Conservation (phyloP, 1,140 invertebrate genomes). For the Drosophila eugracilis region DNA sequence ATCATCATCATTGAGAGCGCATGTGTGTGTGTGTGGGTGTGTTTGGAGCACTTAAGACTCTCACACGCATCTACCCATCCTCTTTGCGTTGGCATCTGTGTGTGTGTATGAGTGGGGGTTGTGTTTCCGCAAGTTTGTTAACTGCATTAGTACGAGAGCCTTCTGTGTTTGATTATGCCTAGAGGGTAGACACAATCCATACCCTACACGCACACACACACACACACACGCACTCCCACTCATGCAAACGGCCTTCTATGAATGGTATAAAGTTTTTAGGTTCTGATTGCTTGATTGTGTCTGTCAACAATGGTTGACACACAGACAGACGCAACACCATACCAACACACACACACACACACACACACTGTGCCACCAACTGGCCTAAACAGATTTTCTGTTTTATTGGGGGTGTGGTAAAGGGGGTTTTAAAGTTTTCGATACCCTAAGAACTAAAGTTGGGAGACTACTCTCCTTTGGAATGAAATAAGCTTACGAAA, state of each 20-base stretch:
- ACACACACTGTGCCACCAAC: not conserved
- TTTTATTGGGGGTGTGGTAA: constrained; percentile 7
- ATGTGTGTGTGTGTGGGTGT: constrained; percentile 22
- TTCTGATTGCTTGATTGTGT: constrained; percentile 83
- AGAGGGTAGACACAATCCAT: constrained; percentile 51
- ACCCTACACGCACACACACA: constrained; percentile 27
- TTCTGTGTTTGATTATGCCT: constrained; percentile 81
- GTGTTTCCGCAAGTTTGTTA: constrained; percentile 80
- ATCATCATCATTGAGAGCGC: constrained; percentile 73
- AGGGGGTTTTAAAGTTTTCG: constrained; percentile 23
- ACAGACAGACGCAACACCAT: constrained; percentile 14
- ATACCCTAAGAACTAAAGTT: constrained; percentile 10
- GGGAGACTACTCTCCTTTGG: not conserved
- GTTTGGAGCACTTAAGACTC: constrained; percentile 69
- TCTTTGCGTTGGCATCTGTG: constrained; percentile 12
- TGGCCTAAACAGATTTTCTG: constrained; percentile 44
- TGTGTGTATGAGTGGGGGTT: constrained; percentile 38
- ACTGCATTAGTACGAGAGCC: constrained; percentile 78
- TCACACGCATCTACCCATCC: constrained; percentile 46
- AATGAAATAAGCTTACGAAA: not conserved
- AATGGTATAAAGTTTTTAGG: constrained; percentile 77
- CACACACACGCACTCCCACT: constrained; percentile 1
- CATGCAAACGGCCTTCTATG: constrained; percentile 9
- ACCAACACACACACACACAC: constrained; percentile 5
- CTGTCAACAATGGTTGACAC: constrained; percentile 68